Percentiles rank a stretch among this genome's conserved stretches.
Conservation (phyloP, 2,888 invertebrate genomes). For the Drosophila stalkeri region DNA sequence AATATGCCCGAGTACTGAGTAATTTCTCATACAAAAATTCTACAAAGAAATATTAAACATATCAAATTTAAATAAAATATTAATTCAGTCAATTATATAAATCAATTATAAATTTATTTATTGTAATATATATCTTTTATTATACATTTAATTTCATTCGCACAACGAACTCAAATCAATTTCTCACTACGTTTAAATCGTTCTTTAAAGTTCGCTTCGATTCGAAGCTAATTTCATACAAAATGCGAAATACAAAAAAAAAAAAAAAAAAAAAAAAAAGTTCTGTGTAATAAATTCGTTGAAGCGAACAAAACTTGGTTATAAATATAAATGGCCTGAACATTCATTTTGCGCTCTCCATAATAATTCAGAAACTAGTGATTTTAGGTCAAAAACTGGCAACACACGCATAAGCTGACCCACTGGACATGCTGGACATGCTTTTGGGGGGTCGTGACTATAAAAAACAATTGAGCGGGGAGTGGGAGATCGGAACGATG, state of each 20-base stretch:
- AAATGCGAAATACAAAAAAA: slow-evolving; percentile 27
- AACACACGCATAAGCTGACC: slow-evolving; percentile 69
- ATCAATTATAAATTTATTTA: neutral
- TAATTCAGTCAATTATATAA: neutral
- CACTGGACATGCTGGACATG: slow-evolving; percentile 20
- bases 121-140: neutral
- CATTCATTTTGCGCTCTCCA: slow-evolving; percentile 78
- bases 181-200: neutral
- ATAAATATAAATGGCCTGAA: slow-evolving; percentile 77
- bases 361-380: slow-evolving; percentile 78
- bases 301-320: slow-evolving; percentile 71
- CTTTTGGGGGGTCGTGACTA: slow-evolving; percentile 46
- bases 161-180: neutral
- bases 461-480: slow-evolving; percentile 61
- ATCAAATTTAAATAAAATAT: no score
- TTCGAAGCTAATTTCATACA: slow-evolving; percentile 43
- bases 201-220: slow-evolving; percentile 26
- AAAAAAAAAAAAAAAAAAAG: slow-evolving; percentile 15
- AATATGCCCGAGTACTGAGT: no score
- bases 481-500: slow-evolving; percentile 23
- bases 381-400: slow-evolving; percentile 73
- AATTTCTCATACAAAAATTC: no score
- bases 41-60: no score
- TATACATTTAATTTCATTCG: neutral
- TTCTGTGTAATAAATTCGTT: slow-evolving; percentile 64